Conservation (phyloP, 2,113 vertebrate genomes). For the Podarcis raffonei region DNA sequence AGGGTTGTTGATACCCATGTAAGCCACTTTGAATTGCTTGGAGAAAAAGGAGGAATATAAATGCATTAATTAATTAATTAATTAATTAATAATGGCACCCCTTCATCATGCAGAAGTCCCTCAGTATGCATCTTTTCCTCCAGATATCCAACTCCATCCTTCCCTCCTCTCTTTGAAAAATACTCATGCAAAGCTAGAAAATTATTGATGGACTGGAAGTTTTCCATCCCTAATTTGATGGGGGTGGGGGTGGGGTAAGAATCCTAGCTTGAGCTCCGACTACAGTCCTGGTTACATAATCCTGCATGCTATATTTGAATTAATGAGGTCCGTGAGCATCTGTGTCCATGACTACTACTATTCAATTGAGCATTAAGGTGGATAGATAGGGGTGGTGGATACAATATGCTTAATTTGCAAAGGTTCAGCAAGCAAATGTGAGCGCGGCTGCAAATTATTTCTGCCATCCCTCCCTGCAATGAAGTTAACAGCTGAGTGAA, state of each 20-base stretch:
- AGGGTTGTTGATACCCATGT: no score
- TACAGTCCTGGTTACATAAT: neutral
- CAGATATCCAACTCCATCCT: neutral
- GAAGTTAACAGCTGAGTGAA: conserved; percentile 78
- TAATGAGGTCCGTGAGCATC: neutral
- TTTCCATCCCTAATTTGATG: neutral
- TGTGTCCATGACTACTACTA: neutral
- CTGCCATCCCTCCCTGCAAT: conserved; percentile 67
- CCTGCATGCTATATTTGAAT: neutral
- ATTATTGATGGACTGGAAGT: neutral
- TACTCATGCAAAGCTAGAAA: neutral
- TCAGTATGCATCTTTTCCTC: neutral
- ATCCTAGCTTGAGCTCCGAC: neutral
- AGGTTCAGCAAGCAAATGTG: conserved; percentile 71
- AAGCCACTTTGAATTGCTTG: no score
- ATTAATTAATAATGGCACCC: neutral
- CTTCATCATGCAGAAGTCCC: neutral
- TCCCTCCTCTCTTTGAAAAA: neutral
- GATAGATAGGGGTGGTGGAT: conserved; percentile 43
- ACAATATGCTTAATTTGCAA: conserved; percentile 63
- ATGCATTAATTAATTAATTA: no score
- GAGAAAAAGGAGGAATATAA: no score
- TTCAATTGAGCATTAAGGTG: conserved; percentile 54
- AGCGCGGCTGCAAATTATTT: conserved; percentile 74
- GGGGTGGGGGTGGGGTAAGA: no score